These are phyloP conservation scores for Craseonycteris thonglongyai DNA, from an alignment of 2,113 vertebrate species.

Conservation along the genomic window DNA sequence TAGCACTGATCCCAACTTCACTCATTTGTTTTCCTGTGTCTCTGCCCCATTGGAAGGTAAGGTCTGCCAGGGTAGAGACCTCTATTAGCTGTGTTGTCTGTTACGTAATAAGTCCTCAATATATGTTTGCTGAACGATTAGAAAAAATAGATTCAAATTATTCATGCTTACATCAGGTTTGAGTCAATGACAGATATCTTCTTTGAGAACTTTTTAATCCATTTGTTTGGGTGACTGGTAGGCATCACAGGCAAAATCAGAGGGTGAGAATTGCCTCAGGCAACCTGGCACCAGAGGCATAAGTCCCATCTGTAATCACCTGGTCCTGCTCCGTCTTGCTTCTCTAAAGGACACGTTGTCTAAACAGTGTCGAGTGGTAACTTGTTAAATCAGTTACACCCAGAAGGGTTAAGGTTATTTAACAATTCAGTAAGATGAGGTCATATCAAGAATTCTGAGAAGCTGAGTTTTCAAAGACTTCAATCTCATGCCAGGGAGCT, in stretches of 20 bases:
- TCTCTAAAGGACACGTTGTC: conserved; percentile 21
- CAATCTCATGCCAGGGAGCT: conserved; percentile 40
- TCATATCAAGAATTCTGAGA: conserved; percentile 62
- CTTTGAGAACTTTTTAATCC: background rate
- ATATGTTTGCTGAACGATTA: background rate
- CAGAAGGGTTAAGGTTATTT: conserved; percentile 68
- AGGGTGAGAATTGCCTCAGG: background rate
- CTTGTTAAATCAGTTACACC: conserved; percentile 72
- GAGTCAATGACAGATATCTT: background rate
- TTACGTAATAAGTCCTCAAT: background rate
- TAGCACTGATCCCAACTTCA: background rate
- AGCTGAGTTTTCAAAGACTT: conserved; percentile 53
- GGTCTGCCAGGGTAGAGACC: background rate
- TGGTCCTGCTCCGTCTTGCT: conserved; percentile 63
- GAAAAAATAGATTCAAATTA: conserved; percentile 30
- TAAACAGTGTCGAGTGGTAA: conserved; percentile 61
- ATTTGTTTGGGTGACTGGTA: background rate
- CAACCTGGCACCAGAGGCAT: background rate
- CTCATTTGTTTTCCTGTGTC: background rate
- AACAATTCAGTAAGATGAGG: conserved; percentile 67
- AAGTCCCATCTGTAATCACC: conserved; percentile 28
- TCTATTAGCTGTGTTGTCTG: background rate
- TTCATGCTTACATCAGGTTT: background rate
- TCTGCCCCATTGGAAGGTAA: background rate
- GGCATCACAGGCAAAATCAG: background rate